These are phyloP conservation scores for Nymphicus hollandicus DNA, from an alignment of 2,113 vertebrate species.

Conservation along the genomic window DNA sequence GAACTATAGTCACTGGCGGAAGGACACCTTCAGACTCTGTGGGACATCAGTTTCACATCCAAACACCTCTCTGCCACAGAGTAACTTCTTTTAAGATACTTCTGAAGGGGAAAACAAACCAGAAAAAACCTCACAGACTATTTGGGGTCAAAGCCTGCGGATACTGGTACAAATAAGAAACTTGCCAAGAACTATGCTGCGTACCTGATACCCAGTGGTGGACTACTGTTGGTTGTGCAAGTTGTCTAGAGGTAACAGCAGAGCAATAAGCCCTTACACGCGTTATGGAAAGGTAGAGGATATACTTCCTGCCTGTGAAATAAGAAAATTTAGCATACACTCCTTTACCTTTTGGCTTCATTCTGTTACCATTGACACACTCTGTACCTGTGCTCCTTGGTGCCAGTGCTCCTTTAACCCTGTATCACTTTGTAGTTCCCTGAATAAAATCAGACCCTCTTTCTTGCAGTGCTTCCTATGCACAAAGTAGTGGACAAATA, in stretches of 20 bases:
- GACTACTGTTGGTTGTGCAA: neutral
- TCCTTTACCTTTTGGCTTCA: neutral
- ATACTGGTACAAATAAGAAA: neutral
- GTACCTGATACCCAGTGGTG: neutral
- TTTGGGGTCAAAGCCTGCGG: neutral
- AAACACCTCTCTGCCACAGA: neutral
- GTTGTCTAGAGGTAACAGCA: neutral
- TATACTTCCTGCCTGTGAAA: neutral
- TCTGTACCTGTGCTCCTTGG: neutral
- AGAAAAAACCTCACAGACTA: neutral
- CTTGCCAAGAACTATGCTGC: neutral
- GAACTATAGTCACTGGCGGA: neutral
- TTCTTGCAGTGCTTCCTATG: conserved; percentile 17
- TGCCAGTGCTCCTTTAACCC: neutral
- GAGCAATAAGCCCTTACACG: neutral
- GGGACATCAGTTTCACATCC: neutral
- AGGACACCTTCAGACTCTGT: neutral
- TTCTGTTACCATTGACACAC: neutral
- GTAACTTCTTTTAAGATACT: neutral
- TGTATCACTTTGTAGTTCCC: neutral
- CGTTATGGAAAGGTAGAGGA: neutral
- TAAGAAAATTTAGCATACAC: fast-evolving
- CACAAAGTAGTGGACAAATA: neutral
- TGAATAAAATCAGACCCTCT: neutral
- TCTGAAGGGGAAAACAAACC: neutral